Percentiles rank a stretch among this genome's conserved stretches.
These are phyloP conservation scores for Portunus trituberculatus DNA, from an alignment of 1,140 invertebrate genomes.

Conservation along the genomic window DNA sequence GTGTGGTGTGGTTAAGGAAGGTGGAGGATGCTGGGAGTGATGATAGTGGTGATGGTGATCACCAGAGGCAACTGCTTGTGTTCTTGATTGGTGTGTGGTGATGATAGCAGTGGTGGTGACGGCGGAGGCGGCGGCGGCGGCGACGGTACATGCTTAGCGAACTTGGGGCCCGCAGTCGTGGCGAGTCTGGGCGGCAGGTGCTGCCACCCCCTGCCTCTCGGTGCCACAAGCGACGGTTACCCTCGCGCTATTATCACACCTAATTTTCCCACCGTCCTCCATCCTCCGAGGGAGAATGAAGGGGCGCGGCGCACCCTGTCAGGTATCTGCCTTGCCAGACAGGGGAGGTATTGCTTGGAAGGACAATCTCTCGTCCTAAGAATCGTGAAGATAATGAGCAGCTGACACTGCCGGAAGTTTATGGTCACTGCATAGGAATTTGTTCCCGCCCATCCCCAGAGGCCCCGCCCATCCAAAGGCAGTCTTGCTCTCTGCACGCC, in stretches of 20 bases:
- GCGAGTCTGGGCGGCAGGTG: constrained; percentile 42
- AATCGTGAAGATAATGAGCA: neutral
- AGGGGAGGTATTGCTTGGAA: neutral
- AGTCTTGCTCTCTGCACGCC: neutral
- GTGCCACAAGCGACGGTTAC: neutral
- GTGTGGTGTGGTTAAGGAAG: neutral
- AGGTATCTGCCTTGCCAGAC: neutral
- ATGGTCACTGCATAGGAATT: constrained; percentile 62
- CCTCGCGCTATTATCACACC: neutral
- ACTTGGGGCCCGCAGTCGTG: neutral
- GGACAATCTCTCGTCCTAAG: neutral
- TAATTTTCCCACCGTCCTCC: neutral
- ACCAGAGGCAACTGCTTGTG: too few species aligned
- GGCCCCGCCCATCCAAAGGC: constrained; percentile 45
- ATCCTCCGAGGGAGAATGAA: neutral
- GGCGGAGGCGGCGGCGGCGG: neutral
- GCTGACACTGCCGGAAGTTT: neutral
- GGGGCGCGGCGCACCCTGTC: neutral
- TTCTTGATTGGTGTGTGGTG: too few species aligned
- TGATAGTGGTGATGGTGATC: neutral
- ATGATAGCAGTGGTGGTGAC: too few species aligned
- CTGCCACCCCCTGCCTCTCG: constrained; percentile 37
- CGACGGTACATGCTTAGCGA: neutral
- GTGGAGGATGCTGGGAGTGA: neutral
- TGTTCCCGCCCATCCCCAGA: neutral